Conservation (phyloP, 2,113 vertebrate genomes). For the Eolophus roseicapilla region DNA sequence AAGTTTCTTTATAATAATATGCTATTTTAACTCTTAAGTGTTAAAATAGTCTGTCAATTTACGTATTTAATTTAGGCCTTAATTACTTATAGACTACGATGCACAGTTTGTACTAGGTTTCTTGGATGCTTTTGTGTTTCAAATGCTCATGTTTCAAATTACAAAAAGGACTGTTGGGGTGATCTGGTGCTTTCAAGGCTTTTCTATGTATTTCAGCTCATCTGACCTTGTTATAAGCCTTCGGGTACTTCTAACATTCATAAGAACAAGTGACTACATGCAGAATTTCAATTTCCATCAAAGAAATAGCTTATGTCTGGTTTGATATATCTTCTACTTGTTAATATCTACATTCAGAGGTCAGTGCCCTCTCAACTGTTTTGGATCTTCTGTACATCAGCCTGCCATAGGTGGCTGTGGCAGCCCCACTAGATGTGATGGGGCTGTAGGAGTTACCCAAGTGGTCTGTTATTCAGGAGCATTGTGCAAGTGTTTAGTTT, state of each 20-base stretch:
- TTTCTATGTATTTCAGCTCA: neutral
- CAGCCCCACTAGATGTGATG: rapidly evolving
- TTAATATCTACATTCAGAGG: neutral
- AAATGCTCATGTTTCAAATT: neutral
- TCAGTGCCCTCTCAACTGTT: neutral
- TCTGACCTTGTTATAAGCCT: neutral
- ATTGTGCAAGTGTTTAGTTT: neutral
- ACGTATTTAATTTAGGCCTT: neutral
- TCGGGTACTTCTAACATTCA: neutral
- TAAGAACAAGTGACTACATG: neutral
- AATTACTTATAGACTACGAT: neutral
- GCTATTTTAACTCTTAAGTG: neutral
- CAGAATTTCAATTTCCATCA: neutral
- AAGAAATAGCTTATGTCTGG: neutral
- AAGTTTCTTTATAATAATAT: neutral
- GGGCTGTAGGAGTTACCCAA: neutral
- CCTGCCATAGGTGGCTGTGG: neutral
- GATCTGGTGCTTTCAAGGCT: neutral
- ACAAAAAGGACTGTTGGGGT: neutral
- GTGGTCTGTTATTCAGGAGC: rapidly evolving
- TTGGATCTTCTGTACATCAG: neutral
- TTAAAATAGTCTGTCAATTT: neutral
- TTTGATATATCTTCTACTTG: neutral
- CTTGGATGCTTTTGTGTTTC: neutral
- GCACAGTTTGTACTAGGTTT: neutral